Evolutionary conservation across 2,797 vertebrate species (phyloP).

Genomic region (Artibeus jamaicensis): DNA sequence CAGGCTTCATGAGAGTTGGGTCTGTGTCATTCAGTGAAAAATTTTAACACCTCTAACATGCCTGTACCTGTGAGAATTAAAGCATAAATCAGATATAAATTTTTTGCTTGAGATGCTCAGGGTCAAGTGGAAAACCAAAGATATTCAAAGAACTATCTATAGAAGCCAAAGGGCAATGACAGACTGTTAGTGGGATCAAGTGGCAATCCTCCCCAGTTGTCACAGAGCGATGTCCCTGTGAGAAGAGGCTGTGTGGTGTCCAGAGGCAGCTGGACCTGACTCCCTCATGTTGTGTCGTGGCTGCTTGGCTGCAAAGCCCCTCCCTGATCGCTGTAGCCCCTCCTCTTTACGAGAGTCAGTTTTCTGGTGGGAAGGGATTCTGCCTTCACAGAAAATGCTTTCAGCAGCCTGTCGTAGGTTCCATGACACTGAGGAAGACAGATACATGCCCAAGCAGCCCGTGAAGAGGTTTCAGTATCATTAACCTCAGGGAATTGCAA

Average conservation of each 20-base stretch:
- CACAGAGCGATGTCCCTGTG: not conserved
- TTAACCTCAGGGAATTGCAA: not conserved
- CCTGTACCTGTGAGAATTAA: not conserved
- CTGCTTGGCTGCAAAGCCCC: not conserved
- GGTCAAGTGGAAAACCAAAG: not conserved
- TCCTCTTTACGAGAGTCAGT: not conserved
- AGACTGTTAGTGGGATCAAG: not conserved
- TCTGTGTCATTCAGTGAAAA: not conserved
- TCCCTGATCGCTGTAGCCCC: no score
- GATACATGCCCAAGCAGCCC: not conserved
- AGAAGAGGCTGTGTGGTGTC: not conserved
- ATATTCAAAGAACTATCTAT: not conserved
- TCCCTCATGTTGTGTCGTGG: accelerated
- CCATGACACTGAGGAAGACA: not conserved
- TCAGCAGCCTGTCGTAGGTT: not conserved
- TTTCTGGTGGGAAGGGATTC: not conserved
- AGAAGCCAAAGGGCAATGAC: not conserved
- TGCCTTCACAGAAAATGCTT: not conserved
- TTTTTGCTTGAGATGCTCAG: not conserved
- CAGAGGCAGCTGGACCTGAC: not conserved
- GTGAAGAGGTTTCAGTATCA: not conserved
- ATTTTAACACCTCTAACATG: not conserved
- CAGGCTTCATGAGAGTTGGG: not conserved
- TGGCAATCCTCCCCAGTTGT: not conserved
- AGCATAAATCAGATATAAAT: not conserved